Evolutionary conservation across 1,140 invertebrate genomes (phyloP), one percentile per base, ranked within the genome.

Genomic region (Neocloeon triangulifer): DNA sequence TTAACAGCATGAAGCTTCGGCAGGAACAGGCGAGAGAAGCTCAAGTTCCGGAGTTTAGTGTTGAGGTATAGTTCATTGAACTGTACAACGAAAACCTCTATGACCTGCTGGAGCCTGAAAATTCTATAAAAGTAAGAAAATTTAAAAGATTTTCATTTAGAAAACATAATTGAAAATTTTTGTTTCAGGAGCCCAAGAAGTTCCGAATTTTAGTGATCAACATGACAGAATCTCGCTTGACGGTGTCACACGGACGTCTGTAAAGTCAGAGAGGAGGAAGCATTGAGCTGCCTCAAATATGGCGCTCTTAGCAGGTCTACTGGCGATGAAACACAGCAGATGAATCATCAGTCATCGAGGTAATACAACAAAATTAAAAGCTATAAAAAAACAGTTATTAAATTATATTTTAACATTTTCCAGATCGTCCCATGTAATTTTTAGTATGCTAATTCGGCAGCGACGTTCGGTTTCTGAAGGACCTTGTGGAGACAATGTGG

Each of bases 71-170:
- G 55, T 88, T 88, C 50, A 70, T 86, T 46, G 80, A 95, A 53
- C 59, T 97, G 1, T 96, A 97, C 48, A 94, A 95, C 52, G 91
- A 96, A 50, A 89, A 97, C 44, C 65, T 97, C 25, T 78, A 88
- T 30, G 91, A 97, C 56, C 58, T 96, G 4, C 64, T 95, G 29
- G 78, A 85, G 48, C 73, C 77, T 0, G 62, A 58, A 9, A 50
- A 60, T 53, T 59, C 57, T 39, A 55, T 55, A 20, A 68, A 66
- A 54, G 64, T 66, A 47, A 46, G 42, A 45, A 23, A 8, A 23
- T n/a, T n/a, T n/a, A n/a, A n/a, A n/a, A n/a, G n/a, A n/a, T n/a
- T n/a, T n/a, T n/a, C n/a, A n/a, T n/a, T n/a, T n/a, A n/a, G n/a
- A n/a, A n/a, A 17, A 19, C n/a, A n/a, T n/a, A n/a, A n/a, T n/a